Conservation (phyloP, 2,888 invertebrate genomes). For the Erynnis tages region DNA sequence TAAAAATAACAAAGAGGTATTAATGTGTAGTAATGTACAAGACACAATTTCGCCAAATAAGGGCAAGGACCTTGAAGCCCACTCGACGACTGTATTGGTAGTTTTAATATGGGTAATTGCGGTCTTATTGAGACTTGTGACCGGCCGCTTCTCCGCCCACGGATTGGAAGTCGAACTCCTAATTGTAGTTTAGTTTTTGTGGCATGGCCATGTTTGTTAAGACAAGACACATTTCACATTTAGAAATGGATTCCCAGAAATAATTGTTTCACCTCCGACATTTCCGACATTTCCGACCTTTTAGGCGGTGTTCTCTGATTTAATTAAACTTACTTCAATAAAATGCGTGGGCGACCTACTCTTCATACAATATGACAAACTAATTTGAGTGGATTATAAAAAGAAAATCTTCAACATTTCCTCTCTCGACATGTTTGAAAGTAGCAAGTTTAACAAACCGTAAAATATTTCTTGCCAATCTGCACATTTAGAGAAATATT, state of each 20-base stretch:
- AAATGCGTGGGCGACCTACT: too few relatives aligned
- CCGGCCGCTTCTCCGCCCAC: conserved; percentile 57
- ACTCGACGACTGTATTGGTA: conserved; percentile 62
- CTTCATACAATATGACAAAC: neutral
- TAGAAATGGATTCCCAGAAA: conserved; percentile 1
- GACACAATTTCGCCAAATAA: conserved; percentile 67
- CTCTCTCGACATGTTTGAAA: neutral
- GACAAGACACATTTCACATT: neutral
- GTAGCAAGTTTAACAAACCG: conserved; percentile 16
- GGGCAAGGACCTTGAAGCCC: conserved; percentile 68
- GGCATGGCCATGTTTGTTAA: conserved; percentile 8
- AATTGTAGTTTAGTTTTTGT: conserved; percentile 38
- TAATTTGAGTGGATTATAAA: neutral
- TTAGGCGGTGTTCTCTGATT: neutral
- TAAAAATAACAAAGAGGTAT: conserved; percentile 46
- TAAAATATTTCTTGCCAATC: conserved; percentile 11
- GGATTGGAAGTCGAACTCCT: conserved; percentile 38
- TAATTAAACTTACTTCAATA: neutral
- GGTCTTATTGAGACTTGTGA: conserved; percentile 67
- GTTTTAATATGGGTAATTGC: conserved; percentile 75
- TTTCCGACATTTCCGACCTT: neutral
- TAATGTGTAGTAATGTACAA: conserved; percentile 50
- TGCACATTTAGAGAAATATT: conserved; percentile 20
- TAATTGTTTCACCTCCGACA: neutral
- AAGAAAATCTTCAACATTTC: neutral